Conservation (phyloP, 2,888 invertebrate genomes). For the Anthophora plumipes region DNA sequence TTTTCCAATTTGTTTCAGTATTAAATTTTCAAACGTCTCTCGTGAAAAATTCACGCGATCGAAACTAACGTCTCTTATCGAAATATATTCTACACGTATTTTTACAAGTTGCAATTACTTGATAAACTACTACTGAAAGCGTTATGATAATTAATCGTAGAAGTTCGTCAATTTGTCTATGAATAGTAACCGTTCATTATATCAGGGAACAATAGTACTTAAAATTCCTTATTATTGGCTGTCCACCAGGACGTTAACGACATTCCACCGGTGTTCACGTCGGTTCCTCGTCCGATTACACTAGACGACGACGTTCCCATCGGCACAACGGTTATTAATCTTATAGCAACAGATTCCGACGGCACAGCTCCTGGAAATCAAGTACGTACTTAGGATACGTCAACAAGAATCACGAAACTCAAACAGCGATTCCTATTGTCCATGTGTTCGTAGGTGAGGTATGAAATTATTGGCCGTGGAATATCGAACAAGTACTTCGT, state of each 20-base stretch:
- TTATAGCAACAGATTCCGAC: slow-evolving; percentile 93
- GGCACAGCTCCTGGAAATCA: slow-evolving; percentile 94
- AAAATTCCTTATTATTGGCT: slow-evolving; percentile 5
- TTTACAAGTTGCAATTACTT: no score
- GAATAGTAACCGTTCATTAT: neutral
- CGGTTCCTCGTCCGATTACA: slow-evolving; percentile 92
- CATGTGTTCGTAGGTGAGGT: slow-evolving; percentile 85
- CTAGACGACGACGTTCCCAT: slow-evolving; percentile 93
- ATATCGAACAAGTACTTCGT: slow-evolving; percentile 94
- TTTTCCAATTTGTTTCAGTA: no score
- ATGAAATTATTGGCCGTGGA: slow-evolving; percentile 93
- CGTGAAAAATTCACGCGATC: no score
- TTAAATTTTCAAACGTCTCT: no score
- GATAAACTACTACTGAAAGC: no score
- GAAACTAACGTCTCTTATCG: no score
- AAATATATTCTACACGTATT: no score
- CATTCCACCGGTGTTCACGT: slow-evolving; percentile 94
- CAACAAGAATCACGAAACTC: neutral
- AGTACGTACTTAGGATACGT: slow-evolving; percentile 80
- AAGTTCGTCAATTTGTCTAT: no score
- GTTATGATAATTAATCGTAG: no score
- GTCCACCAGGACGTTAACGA: slow-evolving; percentile 92
- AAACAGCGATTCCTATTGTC: neutral
- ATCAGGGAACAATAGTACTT: neutral
- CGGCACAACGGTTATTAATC: slow-evolving; percentile 91